These are phyloP conservation scores for Trachelipus rathkii DNA, from an alignment of 1,140 invertebrate genomes.

Conservation along the genomic window DNA sequence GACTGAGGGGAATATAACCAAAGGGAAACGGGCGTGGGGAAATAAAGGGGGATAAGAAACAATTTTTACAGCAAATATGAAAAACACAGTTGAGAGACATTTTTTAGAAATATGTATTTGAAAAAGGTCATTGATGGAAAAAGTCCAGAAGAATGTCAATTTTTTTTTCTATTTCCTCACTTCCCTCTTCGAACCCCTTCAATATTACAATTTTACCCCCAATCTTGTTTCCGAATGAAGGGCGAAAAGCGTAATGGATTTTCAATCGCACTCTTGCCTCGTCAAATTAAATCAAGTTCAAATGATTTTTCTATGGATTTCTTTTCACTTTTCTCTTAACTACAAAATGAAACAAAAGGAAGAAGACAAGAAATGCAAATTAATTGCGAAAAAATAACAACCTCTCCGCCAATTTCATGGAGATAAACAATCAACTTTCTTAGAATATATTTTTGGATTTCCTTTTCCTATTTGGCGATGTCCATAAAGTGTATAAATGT, in stretches of 20 bases:
- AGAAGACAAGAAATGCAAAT: too few relatives aligned
- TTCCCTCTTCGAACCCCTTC: not conserved
- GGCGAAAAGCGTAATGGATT: not conserved
- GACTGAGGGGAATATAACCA: not conserved
- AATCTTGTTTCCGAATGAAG: not conserved
- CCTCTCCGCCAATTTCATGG: too few relatives aligned
- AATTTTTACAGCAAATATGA: too few relatives aligned
- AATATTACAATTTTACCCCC: not conserved
- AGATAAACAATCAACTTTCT: too few relatives aligned
- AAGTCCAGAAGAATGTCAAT: not conserved
- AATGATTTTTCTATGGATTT: too few relatives aligned
- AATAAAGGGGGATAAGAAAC: not conserved
- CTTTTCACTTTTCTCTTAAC: too few relatives aligned
- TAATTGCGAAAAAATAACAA: too few relatives aligned
- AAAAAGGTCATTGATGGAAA: not conserved
- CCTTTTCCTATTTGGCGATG: too few relatives aligned
- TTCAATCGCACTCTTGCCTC: not conserved
- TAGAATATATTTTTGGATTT: too few relatives aligned
- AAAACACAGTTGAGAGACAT: too few relatives aligned
- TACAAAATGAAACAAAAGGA: too few relatives aligned
- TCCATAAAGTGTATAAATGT: slow-evolving; percentile 5
- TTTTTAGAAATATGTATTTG: not conserved
- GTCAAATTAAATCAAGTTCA: not conserved
- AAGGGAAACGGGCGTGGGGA: not conserved
- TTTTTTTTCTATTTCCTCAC: not conserved